Evolutionary conservation across 2,888 invertebrate genomes (phyloP).

Genomic region (Mesodorylaimus sp.): DNA sequence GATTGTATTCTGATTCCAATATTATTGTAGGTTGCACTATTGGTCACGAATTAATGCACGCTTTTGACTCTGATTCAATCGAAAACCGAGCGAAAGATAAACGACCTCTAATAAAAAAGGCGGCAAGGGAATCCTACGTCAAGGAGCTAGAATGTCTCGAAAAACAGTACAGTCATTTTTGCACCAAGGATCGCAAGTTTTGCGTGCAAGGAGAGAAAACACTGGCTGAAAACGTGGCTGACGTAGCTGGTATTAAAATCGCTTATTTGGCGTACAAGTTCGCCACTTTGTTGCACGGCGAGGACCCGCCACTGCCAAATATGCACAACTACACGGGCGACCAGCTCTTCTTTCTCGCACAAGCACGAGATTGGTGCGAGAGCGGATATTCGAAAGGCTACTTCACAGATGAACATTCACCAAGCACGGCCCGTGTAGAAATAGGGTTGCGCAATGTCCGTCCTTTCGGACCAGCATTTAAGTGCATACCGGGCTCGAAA

Average conservation of each 20-base stretch:
- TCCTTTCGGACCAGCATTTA: conserved; percentile 1
- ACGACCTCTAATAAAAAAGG: background rate
- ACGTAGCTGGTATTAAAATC: background rate
- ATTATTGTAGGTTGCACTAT: background rate
- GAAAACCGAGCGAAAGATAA: background rate
- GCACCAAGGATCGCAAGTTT: background rate
- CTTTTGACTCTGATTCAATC: no score
- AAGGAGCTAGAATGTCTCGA: background rate
- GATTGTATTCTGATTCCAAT: no score
- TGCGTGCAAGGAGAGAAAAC: background rate
- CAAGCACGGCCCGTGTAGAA: background rate
- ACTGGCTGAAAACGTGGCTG: background rate
- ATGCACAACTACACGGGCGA: background rate
- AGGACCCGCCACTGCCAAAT: background rate
- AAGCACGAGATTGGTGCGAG: conserved; percentile 1
- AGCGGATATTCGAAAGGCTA: background rate
- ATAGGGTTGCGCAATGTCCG: conserved; percentile 1
- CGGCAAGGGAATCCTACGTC: background rate
- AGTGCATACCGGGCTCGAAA: conserved; percentile 1
- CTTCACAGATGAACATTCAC: conserved; percentile 4
- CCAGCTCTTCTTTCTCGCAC: background rate
- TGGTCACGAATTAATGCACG: conserved; percentile 4
- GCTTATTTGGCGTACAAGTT: conserved; percentile 4
- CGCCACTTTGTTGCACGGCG: background rate
- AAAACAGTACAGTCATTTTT: background rate